Evolutionary conservation across 1,140 invertebrate species (phyloP), one percentile per base, ranked within the genome.

Genomic region (Lucilia cuprina): DNA sequence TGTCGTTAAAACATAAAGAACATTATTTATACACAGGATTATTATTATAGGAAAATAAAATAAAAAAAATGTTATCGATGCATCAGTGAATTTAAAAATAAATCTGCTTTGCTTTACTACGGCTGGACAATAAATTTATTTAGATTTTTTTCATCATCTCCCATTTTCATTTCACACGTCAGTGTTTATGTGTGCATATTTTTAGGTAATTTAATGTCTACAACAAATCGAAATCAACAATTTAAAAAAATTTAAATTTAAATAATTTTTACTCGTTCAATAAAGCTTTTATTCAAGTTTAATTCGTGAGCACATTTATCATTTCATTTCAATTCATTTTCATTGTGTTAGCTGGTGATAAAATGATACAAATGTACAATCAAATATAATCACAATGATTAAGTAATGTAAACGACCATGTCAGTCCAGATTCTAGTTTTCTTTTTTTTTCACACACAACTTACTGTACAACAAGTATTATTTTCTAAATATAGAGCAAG

Each of bases 401-500:
- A 70, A 70, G n/a, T 70, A 70, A 70, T 70, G n/a, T 70, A 70
- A 70, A 12, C 19, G 65, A 21, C 17, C 65, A 70, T 70, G n/a
- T 70, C 19, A 21, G 13, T 70, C 8, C 19, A 7, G 19, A 17
- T 41, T 41, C 8, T 70, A 70, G n/a, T n/a, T n/a, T n/a, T n/a
- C n/a, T n/a, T n/a, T 70, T 70, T 70, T 30, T 30, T 70, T 70
- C 60, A n/a, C 41, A 41, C 10, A 10, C 41, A 30, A 30, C 25
- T n/a, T 30, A 8, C 41, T 41, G 41, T 70, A 5, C 60, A 10
- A 19, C 19, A 10, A 21, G 8, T 70, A 25, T 70, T n/a, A n/a
- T n/a, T n/a, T n/a, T 70, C 65, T 70, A 70, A 70, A 70, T 70
- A 70, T 70, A 70, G 65, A 55, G 17, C 50, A 55, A 55, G 17